Evolutionary conservation across 1,140 invertebrate genomes (phyloP), one percentile per base, ranked within the genome.

Genomic region (Dolichoris vasculosae): DNA sequence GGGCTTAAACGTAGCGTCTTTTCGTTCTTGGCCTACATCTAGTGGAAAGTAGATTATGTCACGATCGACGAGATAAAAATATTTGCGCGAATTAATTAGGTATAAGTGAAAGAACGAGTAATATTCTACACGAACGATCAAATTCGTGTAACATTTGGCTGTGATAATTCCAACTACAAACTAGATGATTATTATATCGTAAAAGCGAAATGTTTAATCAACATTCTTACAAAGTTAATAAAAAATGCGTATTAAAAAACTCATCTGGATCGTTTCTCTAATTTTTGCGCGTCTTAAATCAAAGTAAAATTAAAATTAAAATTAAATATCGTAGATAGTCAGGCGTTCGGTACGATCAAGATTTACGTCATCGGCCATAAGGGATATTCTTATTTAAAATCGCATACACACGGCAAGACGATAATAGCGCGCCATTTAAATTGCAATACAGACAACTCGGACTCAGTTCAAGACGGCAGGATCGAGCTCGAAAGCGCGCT

Each of bases 21-120:
- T 11, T 40, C 2, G n/a, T 80, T 76, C 71, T 76, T 83, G 71
- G 71, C 82, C 82, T 83, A 83, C 71, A 83, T 76, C 9, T 76
- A 43, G 40, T 76, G 3, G 43, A 76, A 63, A 82, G 81, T 55
- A 59, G 48, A 75, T 82, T 40, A 9, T 59, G 81, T 40, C 81
- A 82, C 55, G 81, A 82, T 82, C 51, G 35, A 23, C 23, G 30
- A 43, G 38, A 64, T 59, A 43, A 80, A 80, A 43, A 15, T 30
- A 64, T 64, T 79, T 40, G n/a, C 4, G 15, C 32, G 1, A 35
- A 67, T 67, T 67, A 35, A 35, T 67, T 17, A 13, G 3, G 17
- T 67, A 35, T 6, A 59, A 0, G 23, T 2, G 26, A 59, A 59
- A 59, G 9, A 51, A 51, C 11, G 15, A 51, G 11, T 2, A 51